Base-by-base conservation (phyloP, 2,797 vertebrate species). In the Gambelia wislizenii region DNA sequence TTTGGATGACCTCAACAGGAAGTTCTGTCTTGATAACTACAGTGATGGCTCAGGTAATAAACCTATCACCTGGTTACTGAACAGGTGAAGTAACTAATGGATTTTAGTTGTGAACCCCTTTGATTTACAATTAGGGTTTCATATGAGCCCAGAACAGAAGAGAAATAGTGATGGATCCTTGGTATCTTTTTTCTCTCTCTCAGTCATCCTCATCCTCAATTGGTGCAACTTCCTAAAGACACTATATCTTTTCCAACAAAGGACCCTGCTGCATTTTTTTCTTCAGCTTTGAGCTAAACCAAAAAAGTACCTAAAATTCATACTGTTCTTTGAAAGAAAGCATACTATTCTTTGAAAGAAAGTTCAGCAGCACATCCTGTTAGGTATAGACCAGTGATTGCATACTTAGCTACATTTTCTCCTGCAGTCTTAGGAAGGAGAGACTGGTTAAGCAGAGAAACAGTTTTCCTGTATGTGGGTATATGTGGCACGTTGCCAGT, bases 401-500 rank as follows among this genome's bases (percentile, higher is more conserved):
- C 56, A 33, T 8, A 77, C 75, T 89, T 86, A 1, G 87, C 13
- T 0, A 67, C 59, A 84, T 77, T 89, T 85, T 86, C 77, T 89
- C 88, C 2, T 64, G 93, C 90, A 92, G 94, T 95, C 91, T 94
- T 90, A 91, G 94, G 93, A 95, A 94, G 42, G 94, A 95, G 92
- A 90, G 91, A 0, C 61, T 6, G 2, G 76, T 3, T 78, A 0
- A 74, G 72, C 84, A 93, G 93, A 93, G 94, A 94, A 87, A 94
- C 89, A 3, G 89, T 89, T 89, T 96, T 96, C 95, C 94, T 94
- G 95, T 93, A 92, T 91, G 93, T 36, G 83, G 89, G 89, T 78
- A 67, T 86, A 30, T 85, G 33, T 91, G 93, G 75, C 3, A 25
- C 87, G 87, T 16, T 94, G 91, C 93, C 91, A 82, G 89, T 77